Base-by-base conservation (phyloP, 2,797 vertebrate species). In the Galaxias olidus region DNA sequence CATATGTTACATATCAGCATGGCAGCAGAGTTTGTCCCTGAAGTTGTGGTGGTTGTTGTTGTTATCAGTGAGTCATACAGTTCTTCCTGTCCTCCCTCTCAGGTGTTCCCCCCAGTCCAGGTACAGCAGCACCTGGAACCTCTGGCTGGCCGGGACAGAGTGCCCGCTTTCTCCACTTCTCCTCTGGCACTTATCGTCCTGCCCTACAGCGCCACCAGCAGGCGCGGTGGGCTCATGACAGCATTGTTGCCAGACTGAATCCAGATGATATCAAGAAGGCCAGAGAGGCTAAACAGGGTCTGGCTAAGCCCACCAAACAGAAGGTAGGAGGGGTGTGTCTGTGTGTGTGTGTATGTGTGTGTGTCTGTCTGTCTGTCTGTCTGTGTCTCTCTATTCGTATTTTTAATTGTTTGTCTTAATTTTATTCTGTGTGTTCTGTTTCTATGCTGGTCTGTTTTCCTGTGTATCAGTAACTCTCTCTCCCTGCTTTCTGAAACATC, bases 241-340 rank as follows among this genome's bases (percentile, higher is more conserved):
- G 92, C 0, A 84, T 84, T 10, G 79, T 89, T 65, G 84, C 90
- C 68, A 84, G 92, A 45, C 89, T 94, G 55, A 90, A 88, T 11
- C 86, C 93, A 1, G 93, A 94, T 61, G 93, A 94, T 73, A 91
- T 94, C 12, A 89, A 88, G 87, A 93, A 93, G 66, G 93, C 92
- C 49, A 78, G 93, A 40, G 92, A 93, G 65, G 77, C 89, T 0
- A 94, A 92, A 73, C 85, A 87, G 74, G 65, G 65, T 1, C 12
- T 69, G 9, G 44, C 49, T 65, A 88, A 86, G 77, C 91, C 90
- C 14, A 74, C 78, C 49, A 84, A 84, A 80, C 92, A 92, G 77
- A 93, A 92, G 91, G 92, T 92, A 40, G 47, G 62, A 65, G 45
- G 45, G 10, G 6, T 54, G 59, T 59, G 52, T 53, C 11, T 4